Evolutionary conservation across 2,888 invertebrate genomes (phyloP).

Genomic region (Perdita meconis): DNA sequence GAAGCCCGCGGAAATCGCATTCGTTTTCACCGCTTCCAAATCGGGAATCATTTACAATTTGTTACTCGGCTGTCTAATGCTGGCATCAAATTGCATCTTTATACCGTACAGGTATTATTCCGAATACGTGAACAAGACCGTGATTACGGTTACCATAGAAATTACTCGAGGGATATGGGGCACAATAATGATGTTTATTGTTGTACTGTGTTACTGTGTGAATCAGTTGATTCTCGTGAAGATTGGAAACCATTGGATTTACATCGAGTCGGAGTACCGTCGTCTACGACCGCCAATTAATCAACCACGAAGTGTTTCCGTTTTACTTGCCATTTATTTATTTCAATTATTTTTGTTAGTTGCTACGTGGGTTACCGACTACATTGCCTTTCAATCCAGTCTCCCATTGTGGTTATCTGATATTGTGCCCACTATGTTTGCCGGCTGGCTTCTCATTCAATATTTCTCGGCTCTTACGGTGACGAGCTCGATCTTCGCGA

Average conservation of each 20-base stretch:
- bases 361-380: not conserved
- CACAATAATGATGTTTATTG: constrained; percentile 7
- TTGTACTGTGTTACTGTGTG: constrained; percentile 41
- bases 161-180: constrained; percentile 28
- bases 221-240: constrained; percentile 46
- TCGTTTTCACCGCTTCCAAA: constrained; percentile 42
- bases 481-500: constrained; percentile 35
- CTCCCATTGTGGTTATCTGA: constrained; percentile 15
- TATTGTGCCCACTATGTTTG: constrained; percentile 39
- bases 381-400: not conserved
- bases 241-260: constrained; percentile 39
- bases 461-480: constrained; percentile 55
- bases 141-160: constrained; percentile 39
- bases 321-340: not conserved
- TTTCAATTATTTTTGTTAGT: constrained; percentile 2
- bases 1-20: not conserved
- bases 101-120: not conserved
- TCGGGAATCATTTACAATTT: constrained; percentile 57
- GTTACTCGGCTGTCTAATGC: constrained; percentile 13
- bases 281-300: constrained; percentile 5
- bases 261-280: constrained; percentile 10
- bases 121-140: constrained; percentile 36
- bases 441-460: constrained; percentile 51
- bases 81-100: constrained; percentile 15
- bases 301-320: not conserved